A percentile compares a stretch with the other conserved stretches of the same genome.
Evolutionary conservation across 1,140 invertebrate genomes (phyloP).

Genomic region (Trichogramma pretiosum): DNA sequence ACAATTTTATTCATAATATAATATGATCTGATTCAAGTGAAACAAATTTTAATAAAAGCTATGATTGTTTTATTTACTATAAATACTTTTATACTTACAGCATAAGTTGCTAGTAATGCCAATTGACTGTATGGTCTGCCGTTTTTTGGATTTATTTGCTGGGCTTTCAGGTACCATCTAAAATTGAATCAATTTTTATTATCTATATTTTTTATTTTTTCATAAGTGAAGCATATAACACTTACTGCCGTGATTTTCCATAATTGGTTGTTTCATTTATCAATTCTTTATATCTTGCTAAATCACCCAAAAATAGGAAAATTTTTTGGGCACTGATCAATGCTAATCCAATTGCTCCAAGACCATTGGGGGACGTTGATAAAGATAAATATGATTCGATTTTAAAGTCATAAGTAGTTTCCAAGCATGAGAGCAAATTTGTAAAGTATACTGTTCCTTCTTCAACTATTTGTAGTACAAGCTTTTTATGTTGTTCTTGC

Average conservation of each 20-base stretch:
- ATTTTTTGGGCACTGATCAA: constrained; percentile 79
- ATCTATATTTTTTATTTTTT: not conserved
- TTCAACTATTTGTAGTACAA: constrained; percentile 66
- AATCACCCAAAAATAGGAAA: constrained; percentile 81
- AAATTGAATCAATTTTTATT: constrained; percentile 22
- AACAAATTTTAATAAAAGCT: not conserved
- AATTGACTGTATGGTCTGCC: constrained; percentile 90
- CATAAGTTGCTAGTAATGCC: constrained; percentile 82
- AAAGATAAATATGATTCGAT: constrained; percentile 49
- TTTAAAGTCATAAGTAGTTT: constrained; percentile 66
- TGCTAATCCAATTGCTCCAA: constrained; percentile 64
- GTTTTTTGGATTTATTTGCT: constrained; percentile 89
- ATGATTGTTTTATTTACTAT: not conserved
- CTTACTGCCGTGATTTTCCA: constrained; percentile 69
- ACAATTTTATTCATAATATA: constrained; percentile 5
- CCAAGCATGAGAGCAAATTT: constrained; percentile 62
- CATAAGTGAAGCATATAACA: constrained; percentile 22
- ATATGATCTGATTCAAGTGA: too few relatives aligned
- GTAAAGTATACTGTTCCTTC: constrained; percentile 75
- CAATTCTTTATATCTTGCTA: constrained; percentile 81
- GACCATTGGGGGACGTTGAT: constrained; percentile 49
- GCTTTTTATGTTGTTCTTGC: constrained; percentile 52
- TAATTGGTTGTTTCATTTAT: constrained; percentile 76
- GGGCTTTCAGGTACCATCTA: constrained; percentile 85
- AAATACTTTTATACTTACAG: constrained; percentile 53